Conservation (phyloP, 53 echinoderm and acorn worm species). For the Apostichopus leukothele region DNA sequence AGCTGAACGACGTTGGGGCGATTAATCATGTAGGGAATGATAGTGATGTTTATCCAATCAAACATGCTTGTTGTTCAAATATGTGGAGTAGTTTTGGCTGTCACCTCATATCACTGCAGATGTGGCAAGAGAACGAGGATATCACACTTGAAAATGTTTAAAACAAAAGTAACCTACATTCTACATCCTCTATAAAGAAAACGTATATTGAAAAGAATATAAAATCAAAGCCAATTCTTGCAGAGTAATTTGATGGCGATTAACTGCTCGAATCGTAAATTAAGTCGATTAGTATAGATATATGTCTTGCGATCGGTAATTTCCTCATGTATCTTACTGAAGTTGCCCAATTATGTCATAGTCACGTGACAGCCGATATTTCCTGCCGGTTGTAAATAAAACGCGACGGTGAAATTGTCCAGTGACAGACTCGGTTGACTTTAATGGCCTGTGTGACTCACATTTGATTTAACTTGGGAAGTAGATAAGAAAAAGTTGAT, state of each 20-base stretch:
- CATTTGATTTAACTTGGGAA: not conserved
- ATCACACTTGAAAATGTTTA: not conserved
- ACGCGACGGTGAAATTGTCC: conserved; percentile 28
- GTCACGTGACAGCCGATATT: not conserved
- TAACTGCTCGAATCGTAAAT: not conserved
- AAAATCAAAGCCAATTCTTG: not conserved
- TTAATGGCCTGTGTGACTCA: conserved; percentile 7
- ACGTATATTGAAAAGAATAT: not conserved
- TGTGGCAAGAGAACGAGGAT: not conserved
- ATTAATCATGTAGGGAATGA: not conserved
- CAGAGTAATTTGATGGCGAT: conserved; percentile 1
- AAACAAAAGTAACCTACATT: not conserved
- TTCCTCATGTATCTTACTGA: not conserved
- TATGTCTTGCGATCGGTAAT: not conserved
- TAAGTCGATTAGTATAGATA: not conserved
- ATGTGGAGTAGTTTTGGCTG: not conserved
- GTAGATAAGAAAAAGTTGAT: not conserved
- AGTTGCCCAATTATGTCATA: not conserved
- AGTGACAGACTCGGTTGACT: not conserved
- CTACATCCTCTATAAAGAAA: not conserved
- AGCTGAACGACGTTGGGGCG: not conserved
- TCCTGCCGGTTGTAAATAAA: not conserved
- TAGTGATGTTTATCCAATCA: not conserved
- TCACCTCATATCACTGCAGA: not conserved
- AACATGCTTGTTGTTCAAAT: not conserved